Conservation (phyloP, 2,888 invertebrate species). For the Heliconius cydno region DNA sequence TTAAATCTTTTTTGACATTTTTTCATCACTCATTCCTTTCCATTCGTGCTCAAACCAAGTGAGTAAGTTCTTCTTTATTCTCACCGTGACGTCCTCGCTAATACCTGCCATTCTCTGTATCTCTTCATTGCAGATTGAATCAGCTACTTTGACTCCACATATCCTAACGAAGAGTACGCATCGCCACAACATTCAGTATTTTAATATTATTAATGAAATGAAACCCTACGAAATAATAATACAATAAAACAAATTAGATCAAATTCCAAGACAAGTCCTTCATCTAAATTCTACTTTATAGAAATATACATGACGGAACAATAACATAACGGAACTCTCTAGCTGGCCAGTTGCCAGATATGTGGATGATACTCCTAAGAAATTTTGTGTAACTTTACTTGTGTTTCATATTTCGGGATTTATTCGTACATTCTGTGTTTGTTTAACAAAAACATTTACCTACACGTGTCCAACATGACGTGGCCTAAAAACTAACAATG, state of each 20-base stretch:
- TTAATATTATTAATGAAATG: not conserved
- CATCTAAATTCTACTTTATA: slow-evolving; percentile 34
- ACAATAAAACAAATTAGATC: slow-evolving; percentile 17
- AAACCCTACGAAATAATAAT: not conserved
- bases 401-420: slow-evolving; percentile 26
- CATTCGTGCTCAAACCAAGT: too few relatives aligned
- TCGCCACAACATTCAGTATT: not conserved
- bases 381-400: slow-evolving; percentile 31
- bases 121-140: too few relatives aligned
- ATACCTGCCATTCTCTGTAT: too few relatives aligned
- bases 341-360: slow-evolving; percentile 40
- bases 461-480: slow-evolving; percentile 5
- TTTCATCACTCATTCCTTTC: too few relatives aligned
- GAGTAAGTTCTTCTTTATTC: too few relatives aligned
- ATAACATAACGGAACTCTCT: slow-evolving; percentile 21
- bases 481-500: slow-evolving; percentile 10
- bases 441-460: slow-evolving; percentile 15
- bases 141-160: too few relatives aligned
- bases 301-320: slow-evolving; percentile 11
- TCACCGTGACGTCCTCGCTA: too few relatives aligned
- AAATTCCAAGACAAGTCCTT: slow-evolving; percentile 25
- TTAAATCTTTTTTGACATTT: too few relatives aligned
- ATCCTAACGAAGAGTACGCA: too few relatives aligned
- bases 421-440: slow-evolving; percentile 34
- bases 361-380: slow-evolving; percentile 33